Evolutionary conservation across 2,113 vertebrate species (phyloP).

Genomic region (Pseudorhombus dupliciocellatus): DNA sequence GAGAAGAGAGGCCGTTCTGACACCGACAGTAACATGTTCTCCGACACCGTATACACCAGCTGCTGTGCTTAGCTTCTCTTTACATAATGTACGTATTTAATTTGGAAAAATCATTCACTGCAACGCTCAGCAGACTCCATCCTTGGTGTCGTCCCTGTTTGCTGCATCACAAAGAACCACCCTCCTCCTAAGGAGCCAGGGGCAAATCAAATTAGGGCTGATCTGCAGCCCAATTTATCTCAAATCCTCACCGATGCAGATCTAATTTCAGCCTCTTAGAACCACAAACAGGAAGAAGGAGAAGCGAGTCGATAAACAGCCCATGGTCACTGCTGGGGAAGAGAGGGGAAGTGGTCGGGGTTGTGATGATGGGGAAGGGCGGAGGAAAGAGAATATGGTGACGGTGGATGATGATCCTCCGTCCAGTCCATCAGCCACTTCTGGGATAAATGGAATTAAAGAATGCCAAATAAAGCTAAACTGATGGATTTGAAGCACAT

Average conservation of each 20-base stretch:
- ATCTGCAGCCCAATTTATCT: slow-evolving; percentile 77
- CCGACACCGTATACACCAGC: neutral
- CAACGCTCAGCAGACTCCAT: neutral
- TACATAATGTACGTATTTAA: neutral
- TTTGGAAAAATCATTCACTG: slow-evolving; percentile 3
- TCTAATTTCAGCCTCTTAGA: slow-evolving; percentile 79
- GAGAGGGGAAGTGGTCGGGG: slow-evolving; percentile 36
- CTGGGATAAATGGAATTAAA: slow-evolving; percentile 40
- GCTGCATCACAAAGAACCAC: slow-evolving; percentile 35
- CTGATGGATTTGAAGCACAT: slow-evolving; percentile 46
- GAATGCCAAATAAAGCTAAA: slow-evolving; percentile 57
- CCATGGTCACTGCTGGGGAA: slow-evolving; percentile 54
- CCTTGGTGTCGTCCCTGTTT: slow-evolving; percentile 38
- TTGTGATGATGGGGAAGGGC: slow-evolving; percentile 9
- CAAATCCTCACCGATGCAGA: slow-evolving; percentile 71
- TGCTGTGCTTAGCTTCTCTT: neutral
- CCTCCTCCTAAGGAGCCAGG: slow-evolving; percentile 37
- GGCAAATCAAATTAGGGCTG: slow-evolving; percentile 69
- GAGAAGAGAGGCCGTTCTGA: slow-evolving; percentile 4
- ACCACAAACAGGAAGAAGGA: slow-evolving; percentile 76
- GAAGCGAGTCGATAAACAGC: slow-evolving; percentile 72
- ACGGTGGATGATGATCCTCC: slow-evolving; percentile 42
- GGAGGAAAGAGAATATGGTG: slow-evolving; percentile 44
- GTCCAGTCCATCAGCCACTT: slow-evolving; percentile 48
- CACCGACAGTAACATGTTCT: neutral